phyloP scores from a whole-genome alignment of 2,888 invertebrate genomes.

The Drosophila quinaria region DNA sequence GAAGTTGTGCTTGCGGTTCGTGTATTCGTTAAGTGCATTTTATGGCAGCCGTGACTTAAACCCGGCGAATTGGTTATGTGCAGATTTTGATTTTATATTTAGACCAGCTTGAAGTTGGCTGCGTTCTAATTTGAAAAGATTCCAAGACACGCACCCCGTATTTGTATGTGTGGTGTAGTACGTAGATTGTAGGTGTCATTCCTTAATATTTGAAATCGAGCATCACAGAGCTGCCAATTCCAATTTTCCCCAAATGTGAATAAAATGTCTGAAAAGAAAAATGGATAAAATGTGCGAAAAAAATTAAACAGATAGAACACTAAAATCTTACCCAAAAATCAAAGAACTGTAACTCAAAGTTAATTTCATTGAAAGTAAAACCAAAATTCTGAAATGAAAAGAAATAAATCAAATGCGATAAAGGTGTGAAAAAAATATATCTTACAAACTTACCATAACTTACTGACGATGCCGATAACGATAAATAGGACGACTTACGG shows the following conservation, averaged over 20 bases:
- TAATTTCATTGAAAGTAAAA: background rate
- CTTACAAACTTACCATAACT: background rate
- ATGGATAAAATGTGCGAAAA: no score
- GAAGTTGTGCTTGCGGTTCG: background rate
- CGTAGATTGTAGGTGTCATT: background rate
- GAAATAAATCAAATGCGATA: background rate
- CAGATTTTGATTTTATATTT: background rate
- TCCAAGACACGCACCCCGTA: background rate
- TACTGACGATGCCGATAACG: background rate
- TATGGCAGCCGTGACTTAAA: conserved; percentile 6
- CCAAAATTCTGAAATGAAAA: background rate
- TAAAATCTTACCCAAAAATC: background rate
- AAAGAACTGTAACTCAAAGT: background rate
- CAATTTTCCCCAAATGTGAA: background rate
- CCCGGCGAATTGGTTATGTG: conserved; percentile 25
- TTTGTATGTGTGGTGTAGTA: background rate
- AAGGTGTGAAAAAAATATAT: background rate
- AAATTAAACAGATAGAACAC: background rate
- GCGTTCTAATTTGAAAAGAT: background rate
- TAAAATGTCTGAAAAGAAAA: background rate
- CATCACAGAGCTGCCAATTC: background rate
- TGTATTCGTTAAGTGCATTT: background rate
- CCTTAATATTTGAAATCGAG: background rate
- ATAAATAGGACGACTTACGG: rapidly evolving
- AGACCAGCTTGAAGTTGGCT: conserved; percentile 6